A percentile compares a stretch with the other conserved stretches of the same genome.
These are phyloP conservation scores for Petrocephalus sullivani DNA, from an alignment of 2,797 vertebrate genomes.

Conservation along the genomic window DNA sequence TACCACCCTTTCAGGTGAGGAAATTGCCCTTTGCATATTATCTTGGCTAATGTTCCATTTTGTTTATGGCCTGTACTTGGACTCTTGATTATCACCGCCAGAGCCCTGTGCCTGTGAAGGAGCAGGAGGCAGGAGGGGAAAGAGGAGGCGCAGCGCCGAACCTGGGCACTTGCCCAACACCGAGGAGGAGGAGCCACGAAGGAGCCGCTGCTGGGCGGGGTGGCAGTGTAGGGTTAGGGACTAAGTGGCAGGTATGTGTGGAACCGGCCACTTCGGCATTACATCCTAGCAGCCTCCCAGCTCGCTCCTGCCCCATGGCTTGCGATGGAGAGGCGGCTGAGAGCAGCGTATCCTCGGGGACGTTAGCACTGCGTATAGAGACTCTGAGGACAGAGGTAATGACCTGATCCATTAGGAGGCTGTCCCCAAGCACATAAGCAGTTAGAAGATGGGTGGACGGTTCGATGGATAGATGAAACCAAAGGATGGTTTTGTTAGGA, in stretches of 20 bases:
- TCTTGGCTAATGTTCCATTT: conserved; percentile 1
- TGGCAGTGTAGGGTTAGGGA: neutral
- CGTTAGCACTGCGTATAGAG: neutral
- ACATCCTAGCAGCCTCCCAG: neutral
- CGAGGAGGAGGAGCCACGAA: neutral
- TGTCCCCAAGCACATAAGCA: neutral
- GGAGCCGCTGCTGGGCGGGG: neutral
- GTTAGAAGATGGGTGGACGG: neutral
- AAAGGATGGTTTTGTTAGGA: neutral
- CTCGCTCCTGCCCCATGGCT: neutral
- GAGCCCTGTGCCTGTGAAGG: neutral
- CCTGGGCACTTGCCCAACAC: neutral
- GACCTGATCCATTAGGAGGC: neutral
- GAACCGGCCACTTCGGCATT: neutral
- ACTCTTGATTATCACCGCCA: neutral
- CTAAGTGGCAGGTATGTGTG: neutral
- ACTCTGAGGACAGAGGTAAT: neutral
- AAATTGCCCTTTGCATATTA: conserved; percentile 7
- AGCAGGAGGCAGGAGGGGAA: neutral
- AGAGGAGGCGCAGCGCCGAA: neutral
- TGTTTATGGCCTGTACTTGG: conserved; percentile 7
- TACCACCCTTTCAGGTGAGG: neutral
- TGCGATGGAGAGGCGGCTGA: neutral
- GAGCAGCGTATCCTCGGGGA: neutral
- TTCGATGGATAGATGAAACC: neutral